phyloP scores from a whole-genome alignment of 2,888 invertebrate species.

The Geotrupes spiniger region DNA sequence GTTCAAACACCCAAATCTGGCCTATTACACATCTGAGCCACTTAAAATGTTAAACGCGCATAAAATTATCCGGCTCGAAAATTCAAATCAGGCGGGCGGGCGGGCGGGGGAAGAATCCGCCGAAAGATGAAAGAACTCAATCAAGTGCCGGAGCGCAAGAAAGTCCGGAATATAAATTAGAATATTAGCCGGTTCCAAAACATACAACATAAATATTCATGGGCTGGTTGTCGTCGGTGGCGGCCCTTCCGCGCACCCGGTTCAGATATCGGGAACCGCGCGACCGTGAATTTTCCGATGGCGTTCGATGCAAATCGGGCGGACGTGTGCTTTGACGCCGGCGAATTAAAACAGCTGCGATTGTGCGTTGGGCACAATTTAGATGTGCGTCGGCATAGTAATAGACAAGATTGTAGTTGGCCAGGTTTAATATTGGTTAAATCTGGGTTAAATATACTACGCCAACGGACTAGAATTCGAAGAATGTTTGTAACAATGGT shows the following conservation, averaged over 20 bases:
- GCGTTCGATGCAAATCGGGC: conserved; percentile 11
- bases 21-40: too few species aligned
- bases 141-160: conserved; percentile 9
- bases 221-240: conserved; percentile 7
- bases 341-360: too few species aligned
- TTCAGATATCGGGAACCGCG: conserved; percentile 14
- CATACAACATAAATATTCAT: conserved; percentile 18
- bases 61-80: too few species aligned
- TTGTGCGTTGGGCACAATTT: too few species aligned
- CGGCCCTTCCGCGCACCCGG: background rate
- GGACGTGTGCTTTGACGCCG: background rate
- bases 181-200: conserved; percentile 20
- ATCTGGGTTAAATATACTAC: too few species aligned
- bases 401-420: too few species aligned
- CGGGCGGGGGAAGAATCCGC: background rate
- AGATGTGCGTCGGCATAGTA: too few species aligned
- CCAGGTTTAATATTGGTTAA: too few species aligned
- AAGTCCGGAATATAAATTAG: conserved; percentile 24
- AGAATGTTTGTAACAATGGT: too few species aligned
- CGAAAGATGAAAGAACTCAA: conserved; percentile 7
- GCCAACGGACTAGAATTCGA: too few species aligned
- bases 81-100: background rate
- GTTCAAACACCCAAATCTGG: too few species aligned
- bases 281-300: conserved; percentile 16
- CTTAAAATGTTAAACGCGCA: too few species aligned